A percentile compares a stretch with the other conserved stretches of the same genome.
These are phyloP conservation scores for Drosophila insularis DNA, from an alignment of 1,140 invertebrate genomes.

Conservation along the genomic window DNA sequence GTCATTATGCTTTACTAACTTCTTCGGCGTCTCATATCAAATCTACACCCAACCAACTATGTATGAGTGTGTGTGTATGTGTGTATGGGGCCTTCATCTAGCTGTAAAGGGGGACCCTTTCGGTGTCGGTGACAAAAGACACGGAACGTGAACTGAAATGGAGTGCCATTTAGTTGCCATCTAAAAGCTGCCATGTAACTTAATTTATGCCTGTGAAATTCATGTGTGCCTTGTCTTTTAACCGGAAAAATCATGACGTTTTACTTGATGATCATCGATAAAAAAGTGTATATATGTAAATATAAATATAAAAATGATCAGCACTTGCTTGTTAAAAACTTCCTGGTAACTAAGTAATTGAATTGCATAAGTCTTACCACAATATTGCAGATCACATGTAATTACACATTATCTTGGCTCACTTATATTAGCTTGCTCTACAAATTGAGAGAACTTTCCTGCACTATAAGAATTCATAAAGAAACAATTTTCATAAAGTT, in stretches of 20 bases:
- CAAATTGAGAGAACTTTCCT: no score
- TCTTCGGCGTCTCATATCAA: neutral
- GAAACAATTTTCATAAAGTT: no score
- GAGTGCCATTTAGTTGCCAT: conserved; percentile 49
- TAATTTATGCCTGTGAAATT: conserved; percentile 51
- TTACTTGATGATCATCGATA: conserved; percentile 17
- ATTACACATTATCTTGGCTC: no score
- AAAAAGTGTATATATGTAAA: no score
- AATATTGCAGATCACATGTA: no score
- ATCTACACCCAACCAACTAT: neutral
- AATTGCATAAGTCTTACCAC: conserved; percentile 13
- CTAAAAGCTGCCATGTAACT: conserved; percentile 52
- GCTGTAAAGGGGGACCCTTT: neutral
- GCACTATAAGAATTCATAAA: no score
- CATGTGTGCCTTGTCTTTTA: conserved; percentile 31
- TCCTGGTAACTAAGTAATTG: conserved; percentile 31
- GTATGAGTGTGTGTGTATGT: conserved; percentile 2
- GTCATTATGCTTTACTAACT: conserved; percentile 16
- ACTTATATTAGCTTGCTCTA: no score
- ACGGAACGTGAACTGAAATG: conserved; percentile 35
- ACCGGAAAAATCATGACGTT: conserved; percentile 52
- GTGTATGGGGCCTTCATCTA: neutral
- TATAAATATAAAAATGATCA: neutral
- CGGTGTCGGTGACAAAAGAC: conserved; percentile 27
- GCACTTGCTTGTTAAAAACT: conserved; percentile 16